phyloP scores from a whole-genome alignment of 2,888 invertebrate species.

The Hydropsyche betteni region DNA sequence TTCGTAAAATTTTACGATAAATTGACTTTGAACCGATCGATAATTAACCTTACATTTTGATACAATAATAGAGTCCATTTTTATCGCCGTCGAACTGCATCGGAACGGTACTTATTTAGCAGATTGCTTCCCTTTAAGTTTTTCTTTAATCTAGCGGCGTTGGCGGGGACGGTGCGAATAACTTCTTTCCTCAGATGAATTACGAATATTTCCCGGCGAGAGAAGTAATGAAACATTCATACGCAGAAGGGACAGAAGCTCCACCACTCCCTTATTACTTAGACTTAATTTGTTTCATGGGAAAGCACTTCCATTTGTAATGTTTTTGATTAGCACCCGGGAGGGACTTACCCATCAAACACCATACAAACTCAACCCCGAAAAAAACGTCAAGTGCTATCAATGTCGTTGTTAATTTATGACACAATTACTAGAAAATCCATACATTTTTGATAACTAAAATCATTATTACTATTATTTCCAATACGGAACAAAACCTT shows the following conservation, averaged over 20 bases:
- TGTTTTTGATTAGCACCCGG: constrained; percentile 49
- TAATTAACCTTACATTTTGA: no score
- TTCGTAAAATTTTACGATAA: no score
- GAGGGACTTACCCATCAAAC: background rate
- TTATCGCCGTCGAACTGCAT: constrained; percentile 14
- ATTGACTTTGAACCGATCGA: no score
- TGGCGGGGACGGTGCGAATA: constrained; percentile 53
- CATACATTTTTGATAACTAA: no score
- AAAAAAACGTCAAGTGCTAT: no score
- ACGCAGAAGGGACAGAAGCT: constrained; percentile 48
- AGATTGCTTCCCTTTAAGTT: constrained; percentile 69
- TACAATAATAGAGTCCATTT: background rate
- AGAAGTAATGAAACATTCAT: constrained; percentile 52
- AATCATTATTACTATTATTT: no score
- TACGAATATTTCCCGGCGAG: constrained; percentile 49
- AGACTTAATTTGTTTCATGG: constrained; percentile 49
- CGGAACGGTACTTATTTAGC: constrained; percentile 63
- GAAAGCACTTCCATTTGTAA: constrained; percentile 51
- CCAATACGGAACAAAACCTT: no score
- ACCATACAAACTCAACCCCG: constrained; percentile 1
- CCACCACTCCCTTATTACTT: constrained; percentile 49
- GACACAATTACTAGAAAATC: no score
- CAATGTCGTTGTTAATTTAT: no score
- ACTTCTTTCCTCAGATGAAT: constrained; percentile 51
- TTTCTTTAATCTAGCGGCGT: constrained; percentile 64